phyloP scores from a whole-genome alignment of 1,140 invertebrate species.

The Hyposmocoma kahamanoa region DNA sequence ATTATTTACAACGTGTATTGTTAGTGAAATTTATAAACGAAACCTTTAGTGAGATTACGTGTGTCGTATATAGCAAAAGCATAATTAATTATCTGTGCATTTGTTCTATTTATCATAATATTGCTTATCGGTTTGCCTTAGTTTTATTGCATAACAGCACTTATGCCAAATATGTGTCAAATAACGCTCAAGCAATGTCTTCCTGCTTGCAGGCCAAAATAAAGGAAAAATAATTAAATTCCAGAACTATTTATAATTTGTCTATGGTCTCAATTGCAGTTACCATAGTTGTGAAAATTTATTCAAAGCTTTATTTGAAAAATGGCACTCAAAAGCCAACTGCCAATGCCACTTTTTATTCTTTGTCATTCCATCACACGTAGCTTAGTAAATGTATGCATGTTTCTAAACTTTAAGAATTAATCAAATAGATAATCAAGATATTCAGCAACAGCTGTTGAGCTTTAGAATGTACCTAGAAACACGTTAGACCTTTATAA shows the following conservation, averaged over 20 bases:
- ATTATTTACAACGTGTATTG: slow-evolving; percentile 22
- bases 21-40: slow-evolving; percentile 11
- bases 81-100: background rate
- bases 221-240: too few relatives aligned
- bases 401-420: too few relatives aligned
- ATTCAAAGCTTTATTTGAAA: too few relatives aligned
- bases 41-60: slow-evolving; percentile 22
- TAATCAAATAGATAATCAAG: too few relatives aligned
- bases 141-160: background rate
- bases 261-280: too few relatives aligned
- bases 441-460: too few relatives aligned
- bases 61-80: background rate
- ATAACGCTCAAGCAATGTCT: slow-evolving; percentile 3
- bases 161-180: slow-evolving; percentile 3
- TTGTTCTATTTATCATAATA: background rate
- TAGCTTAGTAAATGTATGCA: too few relatives aligned
- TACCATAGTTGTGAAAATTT: too few relatives aligned
- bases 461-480: slow-evolving; percentile 7
- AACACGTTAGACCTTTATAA: slow-evolving; percentile 4
- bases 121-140: background rate
- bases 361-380: too few relatives aligned
- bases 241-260: too few relatives aligned
- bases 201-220: slow-evolving; percentile 2
- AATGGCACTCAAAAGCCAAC: too few relatives aligned
- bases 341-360: too few relatives aligned